Base-by-base conservation (phyloP, 2,797 vertebrate genomes). In the Malurus leucopterus region DNA sequence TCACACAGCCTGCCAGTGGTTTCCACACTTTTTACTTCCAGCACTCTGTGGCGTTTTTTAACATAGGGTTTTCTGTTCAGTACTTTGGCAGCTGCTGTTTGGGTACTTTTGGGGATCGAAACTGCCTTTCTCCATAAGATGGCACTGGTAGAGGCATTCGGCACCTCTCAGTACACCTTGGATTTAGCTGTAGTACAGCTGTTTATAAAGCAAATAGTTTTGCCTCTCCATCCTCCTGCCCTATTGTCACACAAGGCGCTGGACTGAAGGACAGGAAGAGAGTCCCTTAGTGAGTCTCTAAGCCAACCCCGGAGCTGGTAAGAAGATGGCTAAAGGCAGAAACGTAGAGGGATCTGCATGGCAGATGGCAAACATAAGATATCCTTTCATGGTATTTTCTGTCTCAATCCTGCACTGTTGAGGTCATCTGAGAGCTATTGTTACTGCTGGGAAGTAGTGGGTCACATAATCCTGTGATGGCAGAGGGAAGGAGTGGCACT, bases 11-110 rank as follows among this genome's bases (percentile, higher is more conserved):
- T 94, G 68, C 32, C 63, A 53, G 0, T 81, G n/a, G 9, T 59
- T 90, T 92, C 78, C n/a, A 43, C 36, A 21, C 24, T 32, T 86
- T 20, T 36, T 64, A 43, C 44, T 86, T 86, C 32, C 27, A 38
- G 13, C 24, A 9, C 12, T 11, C 3, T 21, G 11, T 29, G 64
- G 51, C 13, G 27, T 32, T 73, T 91, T 72, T 61, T 18, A 57
- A 54, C 11, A 29, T 6, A 4, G 1, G 0, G 29, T 49, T 47
- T 51, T 72, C 83, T 57, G 3, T 62, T 62, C n/a, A 16, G 10
- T 67, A 8, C 24, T 86, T 72, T 63, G 43, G 40, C 4, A 11
- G n/a, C 47, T 62, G 65, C 54, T 74, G 21, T 38, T 91, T 51
- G 41, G 18, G 14, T 78, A 4, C 44, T 24, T 4, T 16, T 13